Evolutionary conservation across 2,888 invertebrate species (phyloP).

Genomic region (Acrocera orbiculus): DNA sequence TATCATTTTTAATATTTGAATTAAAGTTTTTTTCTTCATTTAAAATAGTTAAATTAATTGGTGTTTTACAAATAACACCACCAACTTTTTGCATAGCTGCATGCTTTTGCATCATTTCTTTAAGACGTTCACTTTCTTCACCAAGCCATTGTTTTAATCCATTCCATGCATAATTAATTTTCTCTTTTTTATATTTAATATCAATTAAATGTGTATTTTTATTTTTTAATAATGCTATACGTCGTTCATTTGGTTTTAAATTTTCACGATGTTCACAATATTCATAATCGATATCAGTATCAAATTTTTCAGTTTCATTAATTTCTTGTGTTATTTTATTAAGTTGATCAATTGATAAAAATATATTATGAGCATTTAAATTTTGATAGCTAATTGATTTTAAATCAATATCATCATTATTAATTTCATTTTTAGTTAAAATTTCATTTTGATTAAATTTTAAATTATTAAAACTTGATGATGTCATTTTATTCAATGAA

Average conservation of each 20-base stretch:
- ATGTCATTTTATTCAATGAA: too few species aligned
- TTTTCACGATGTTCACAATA: conserved; percentile 30
- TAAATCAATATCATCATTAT: conserved; percentile 27
- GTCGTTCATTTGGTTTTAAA: conserved; percentile 25
- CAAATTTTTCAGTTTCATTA: conserved; percentile 28
- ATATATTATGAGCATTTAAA: conserved; percentile 25
- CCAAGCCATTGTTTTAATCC: conserved; percentile 31
- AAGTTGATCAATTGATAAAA: conserved; percentile 30
- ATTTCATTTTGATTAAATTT: too few species aligned
- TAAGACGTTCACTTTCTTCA: conserved; percentile 25
- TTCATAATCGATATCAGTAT: conserved; percentile 25
- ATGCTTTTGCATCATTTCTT: conserved; percentile 28
- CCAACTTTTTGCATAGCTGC: conserved; percentile 26
- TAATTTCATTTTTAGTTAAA: too few species aligned
- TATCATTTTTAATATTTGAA: neutral
- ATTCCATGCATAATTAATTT: conserved; percentile 28
- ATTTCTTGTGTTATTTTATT: conserved; percentile 30
- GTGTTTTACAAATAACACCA: too few species aligned
- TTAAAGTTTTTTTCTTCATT: neutral
- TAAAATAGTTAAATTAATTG: conserved; percentile 1
- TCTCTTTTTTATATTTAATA: conserved; percentile 27
- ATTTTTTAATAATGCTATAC: conserved; percentile 28
- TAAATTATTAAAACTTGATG: too few species aligned
- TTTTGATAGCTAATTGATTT: conserved; percentile 31
- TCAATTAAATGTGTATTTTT: conserved; percentile 26